Evolutionary conservation across 2,888 invertebrate genomes (phyloP).

Genomic region (Stegana nigrithorax): DNA sequence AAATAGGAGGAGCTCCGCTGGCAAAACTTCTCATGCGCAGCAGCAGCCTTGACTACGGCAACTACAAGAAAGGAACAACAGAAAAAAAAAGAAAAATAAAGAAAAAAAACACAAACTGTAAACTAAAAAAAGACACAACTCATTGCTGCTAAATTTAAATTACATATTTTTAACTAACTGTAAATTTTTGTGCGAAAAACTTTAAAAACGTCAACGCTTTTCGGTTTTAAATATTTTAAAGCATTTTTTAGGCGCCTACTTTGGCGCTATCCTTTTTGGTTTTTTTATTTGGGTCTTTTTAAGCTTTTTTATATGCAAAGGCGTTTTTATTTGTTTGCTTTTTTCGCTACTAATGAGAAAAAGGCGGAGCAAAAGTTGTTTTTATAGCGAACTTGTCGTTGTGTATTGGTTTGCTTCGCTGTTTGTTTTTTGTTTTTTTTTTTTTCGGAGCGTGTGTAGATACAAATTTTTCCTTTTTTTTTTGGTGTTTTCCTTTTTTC

Average conservation of each 20-base stretch:
- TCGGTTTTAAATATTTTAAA: conserved; percentile 8
- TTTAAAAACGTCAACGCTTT: too few relatives aligned
- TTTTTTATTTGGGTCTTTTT: neutral
- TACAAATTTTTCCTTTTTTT: conserved; percentile 12
- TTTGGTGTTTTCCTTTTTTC: too few relatives aligned
- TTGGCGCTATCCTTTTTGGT: neutral
- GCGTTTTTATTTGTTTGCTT: conserved; percentile 1
- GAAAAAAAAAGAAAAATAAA: conserved; percentile 14
- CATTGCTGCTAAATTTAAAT: conserved; percentile 9
- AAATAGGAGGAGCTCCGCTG: conserved; percentile 63
- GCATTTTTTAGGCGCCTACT: conserved; percentile 13
- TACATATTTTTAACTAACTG: conserved; percentile 7
- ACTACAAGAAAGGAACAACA: conserved; percentile 13
- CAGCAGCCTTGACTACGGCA: too few relatives aligned
- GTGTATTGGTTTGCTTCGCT: conserved; percentile 10
- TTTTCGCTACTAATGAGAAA: conserved; percentile 45
- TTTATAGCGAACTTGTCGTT: conserved; percentile 24
- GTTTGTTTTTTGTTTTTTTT: conserved; percentile 17
- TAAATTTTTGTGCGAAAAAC: neutral
- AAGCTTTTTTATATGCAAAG: conserved; percentile 10
- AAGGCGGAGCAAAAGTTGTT: conserved; percentile 43
- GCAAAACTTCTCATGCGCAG: conserved; percentile 55
- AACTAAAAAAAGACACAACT: too few relatives aligned
- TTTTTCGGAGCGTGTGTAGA: conserved; percentile 14
- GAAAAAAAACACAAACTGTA: conserved; percentile 17